Base-by-base conservation (phyloP, 2,888 invertebrate species). In the Cataglyphis cursor region DNA sequence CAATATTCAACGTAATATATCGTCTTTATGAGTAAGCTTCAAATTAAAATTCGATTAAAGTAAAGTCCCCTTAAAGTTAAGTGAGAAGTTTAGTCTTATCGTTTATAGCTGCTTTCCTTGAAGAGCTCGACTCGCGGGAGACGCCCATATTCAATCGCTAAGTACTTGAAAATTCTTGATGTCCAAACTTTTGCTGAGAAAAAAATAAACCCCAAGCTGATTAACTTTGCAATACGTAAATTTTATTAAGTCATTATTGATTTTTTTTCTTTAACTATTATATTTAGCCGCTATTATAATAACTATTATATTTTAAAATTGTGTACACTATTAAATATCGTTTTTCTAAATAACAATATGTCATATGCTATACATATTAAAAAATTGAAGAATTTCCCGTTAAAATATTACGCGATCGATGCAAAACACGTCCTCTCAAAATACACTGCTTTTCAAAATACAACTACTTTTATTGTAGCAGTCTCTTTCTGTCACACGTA, bases 41-140 rank as follows among this genome's bases (percentile, higher is more conserved):
- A 48, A 74, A 24, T 75, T 21, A 51, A 75, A 51, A 65, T 24
- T 75, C 35, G 24, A 6, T 51, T 54, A 10, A 54, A 74, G 44
- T 6, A 5, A 8, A 57, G 12, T 18, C 10, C 18, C 12, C 12
- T 35, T 38, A 10, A 65, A 35, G 74, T 35, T 48, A 54, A 66
- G 28, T 28, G 54, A 57, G 24, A 64, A 75, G 68, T 66, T 75
- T 65, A 51, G 31, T 48, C 65, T 75, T 75, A 75, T 75, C 74
- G 3, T 51, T 51, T 18, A 51, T 51, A 15, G 54, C 15, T 35
- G 15, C 31, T 31, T 3, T 74, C 3, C 18, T 21, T 12, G 6
- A 51, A 75, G 15, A 44, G 35, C 12, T 74, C 15, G n/a, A 10
- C 4, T 51, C 35, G 75, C 61, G 41, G 31, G 28, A 62, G 64